Evolutionary conservation across 2,888 invertebrate genomes (phyloP).

Genomic region (Pedicia rivosa): DNA sequence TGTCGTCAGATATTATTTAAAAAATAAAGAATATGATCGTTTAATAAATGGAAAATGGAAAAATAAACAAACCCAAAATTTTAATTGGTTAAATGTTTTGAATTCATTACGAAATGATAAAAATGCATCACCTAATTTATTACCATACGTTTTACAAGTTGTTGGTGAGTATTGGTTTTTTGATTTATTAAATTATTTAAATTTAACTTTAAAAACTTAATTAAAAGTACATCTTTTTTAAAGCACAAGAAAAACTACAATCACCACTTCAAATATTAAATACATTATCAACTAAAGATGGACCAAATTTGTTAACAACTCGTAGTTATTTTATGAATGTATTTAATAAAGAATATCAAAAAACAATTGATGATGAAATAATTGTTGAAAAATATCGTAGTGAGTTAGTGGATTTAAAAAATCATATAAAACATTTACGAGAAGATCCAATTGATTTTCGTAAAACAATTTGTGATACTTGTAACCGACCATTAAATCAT

Average conservation of each 20-base stretch:
- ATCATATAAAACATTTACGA: slow-evolving; percentile 56
- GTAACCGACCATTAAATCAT: slow-evolving; percentile 68
- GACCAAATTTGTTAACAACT: slow-evolving; percentile 16
- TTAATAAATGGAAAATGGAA: slow-evolving; percentile 64
- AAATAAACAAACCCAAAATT: slow-evolving; percentile 61
- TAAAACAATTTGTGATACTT: slow-evolving; percentile 76
- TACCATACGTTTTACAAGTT: slow-evolving; percentile 43
- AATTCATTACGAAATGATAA: slow-evolving; percentile 49
- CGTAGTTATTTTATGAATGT: slow-evolving; percentile 20
- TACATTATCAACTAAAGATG: slow-evolving; percentile 43
- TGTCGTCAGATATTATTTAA: slow-evolving; percentile 56
- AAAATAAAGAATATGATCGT: slow-evolving; percentile 47
- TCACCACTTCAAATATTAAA: slow-evolving; percentile 85
- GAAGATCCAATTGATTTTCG: slow-evolving; percentile 66
- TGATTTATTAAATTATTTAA: neutral
- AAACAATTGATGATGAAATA: slow-evolving; percentile 40
- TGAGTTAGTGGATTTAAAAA: slow-evolving; percentile 57
- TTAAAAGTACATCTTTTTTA: slow-evolving; percentile 20
- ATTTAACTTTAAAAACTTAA: neutral
- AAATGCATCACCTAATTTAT: slow-evolving; percentile 38
- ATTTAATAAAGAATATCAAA: slow-evolving; percentile 16
- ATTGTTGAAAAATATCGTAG: slow-evolving; percentile 58
- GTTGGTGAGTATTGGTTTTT: slow-evolving; percentile 31
- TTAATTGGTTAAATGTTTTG: slow-evolving; percentile 77
- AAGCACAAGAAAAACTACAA: slow-evolving; percentile 63